Evolutionary conservation across 2,113 vertebrate genomes (phyloP).

Genomic region (Perca flavescens): DNA sequence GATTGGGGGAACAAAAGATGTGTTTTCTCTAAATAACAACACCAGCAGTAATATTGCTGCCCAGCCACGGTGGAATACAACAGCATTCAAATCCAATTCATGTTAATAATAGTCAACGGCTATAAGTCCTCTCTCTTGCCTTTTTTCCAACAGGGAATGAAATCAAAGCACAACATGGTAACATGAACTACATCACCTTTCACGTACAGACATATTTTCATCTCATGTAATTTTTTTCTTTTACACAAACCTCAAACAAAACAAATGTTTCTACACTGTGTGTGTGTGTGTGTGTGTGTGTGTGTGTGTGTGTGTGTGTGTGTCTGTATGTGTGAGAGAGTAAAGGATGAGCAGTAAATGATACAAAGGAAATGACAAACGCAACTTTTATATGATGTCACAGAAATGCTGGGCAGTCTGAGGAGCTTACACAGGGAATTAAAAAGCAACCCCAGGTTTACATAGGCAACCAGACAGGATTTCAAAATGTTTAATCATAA

Average conservation of each 20-base stretch:
- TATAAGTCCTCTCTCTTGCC: conserved; percentile 25
- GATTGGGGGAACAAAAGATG: conserved; percentile 26
- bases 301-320: conserved; percentile 21
- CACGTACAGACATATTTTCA: conserved; percentile 64
- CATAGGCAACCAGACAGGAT: conserved; percentile 71
- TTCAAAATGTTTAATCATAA: conserved; percentile 48
- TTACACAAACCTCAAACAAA: conserved; percentile 63
- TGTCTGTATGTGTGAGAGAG: conserved; percentile 30
- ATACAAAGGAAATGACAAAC: conserved; percentile 52
- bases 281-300: conserved; percentile 18
- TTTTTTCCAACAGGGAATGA: conserved; percentile 33
- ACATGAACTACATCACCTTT: conserved; percentile 70
- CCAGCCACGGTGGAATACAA: conserved; percentile 28
- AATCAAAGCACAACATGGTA: conserved; percentile 78
- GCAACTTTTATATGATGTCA: conserved; percentile 49
- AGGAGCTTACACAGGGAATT: conserved; percentile 59
- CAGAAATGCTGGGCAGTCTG: conserved; percentile 59
- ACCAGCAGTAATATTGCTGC: conserved; percentile 23
- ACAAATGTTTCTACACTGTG: conserved; percentile 36
- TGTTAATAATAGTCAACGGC: conserved; percentile 1
- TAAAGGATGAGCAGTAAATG: conserved; percentile 23
- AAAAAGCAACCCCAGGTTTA: conserved; percentile 65
- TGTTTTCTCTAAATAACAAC: conserved; percentile 39
- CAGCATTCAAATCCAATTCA: conserved; percentile 48
- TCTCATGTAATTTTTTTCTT: conserved; percentile 50